Conservation (phyloP, 2,113 vertebrate genomes). For the Sorex fumeus region DNA sequence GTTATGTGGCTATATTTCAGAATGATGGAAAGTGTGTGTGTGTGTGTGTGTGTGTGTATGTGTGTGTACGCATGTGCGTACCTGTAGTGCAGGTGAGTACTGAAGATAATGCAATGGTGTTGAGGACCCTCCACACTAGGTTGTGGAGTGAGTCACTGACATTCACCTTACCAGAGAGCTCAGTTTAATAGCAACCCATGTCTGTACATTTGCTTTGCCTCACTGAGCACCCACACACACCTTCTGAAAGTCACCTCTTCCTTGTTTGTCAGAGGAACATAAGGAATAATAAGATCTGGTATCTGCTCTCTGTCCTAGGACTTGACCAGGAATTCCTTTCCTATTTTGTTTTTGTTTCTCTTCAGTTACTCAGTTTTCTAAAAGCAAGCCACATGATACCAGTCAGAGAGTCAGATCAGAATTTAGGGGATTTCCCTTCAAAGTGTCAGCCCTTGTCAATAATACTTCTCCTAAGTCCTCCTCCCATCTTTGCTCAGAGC, state of each 20-base stretch:
- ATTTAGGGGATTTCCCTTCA: constrained; percentile 58
- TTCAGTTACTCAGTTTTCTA: constrained; percentile 74
- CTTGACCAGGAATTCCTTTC: constrained; percentile 62
- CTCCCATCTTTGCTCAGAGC: constrained; percentile 25
- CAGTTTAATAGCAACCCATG: neutral
- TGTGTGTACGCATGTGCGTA: neutral
- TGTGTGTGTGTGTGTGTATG: neutral
- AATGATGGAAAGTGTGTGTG: neutral
- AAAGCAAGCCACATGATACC: constrained; percentile 77
- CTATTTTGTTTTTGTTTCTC: constrained; percentile 78
- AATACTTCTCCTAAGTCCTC: constrained; percentile 56
- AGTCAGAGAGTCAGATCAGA: constrained; percentile 77
- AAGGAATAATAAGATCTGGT: neutral
- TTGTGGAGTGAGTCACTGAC: neutral
- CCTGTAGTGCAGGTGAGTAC: neutral
- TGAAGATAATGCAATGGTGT: neutral
- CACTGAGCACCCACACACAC: neutral
- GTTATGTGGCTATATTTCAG: neutral
- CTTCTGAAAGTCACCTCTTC: constrained; percentile 8
- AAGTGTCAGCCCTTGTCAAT: constrained; percentile 75
- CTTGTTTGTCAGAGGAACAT: neutral
- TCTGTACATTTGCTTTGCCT: constrained; percentile 9
- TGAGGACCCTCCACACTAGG: neutral
- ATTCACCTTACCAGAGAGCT: neutral
- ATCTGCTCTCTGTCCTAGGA: constrained; percentile 71